Percentiles rank a stretch among this genome's conserved stretches.
Conservation (phyloP, 2,113 vertebrate genomes). For the Telmatochromis brachygnathus region DNA sequence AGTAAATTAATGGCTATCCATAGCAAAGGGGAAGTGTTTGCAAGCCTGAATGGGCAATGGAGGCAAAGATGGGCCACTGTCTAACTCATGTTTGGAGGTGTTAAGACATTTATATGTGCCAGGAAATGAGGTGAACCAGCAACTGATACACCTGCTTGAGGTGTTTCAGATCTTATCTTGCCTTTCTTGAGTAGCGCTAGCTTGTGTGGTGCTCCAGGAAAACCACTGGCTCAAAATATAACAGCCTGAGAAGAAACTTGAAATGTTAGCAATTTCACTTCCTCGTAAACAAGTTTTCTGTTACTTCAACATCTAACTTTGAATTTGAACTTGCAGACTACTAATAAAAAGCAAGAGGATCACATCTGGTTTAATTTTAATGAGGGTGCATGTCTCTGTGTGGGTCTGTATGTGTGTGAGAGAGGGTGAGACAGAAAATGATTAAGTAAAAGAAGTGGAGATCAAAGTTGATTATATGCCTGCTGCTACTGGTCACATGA, state of each 20-base stretch:
- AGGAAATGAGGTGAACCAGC: not conserved
- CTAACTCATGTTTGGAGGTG: conserved; percentile 2
- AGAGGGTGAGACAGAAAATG: not conserved
- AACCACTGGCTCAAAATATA: not conserved
- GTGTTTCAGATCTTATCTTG: not conserved
- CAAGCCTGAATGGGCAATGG: not conserved
- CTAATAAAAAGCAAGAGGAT: not conserved
- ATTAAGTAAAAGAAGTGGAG: not conserved
- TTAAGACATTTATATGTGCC: not conserved
- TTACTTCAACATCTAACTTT: not conserved
- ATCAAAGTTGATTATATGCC: not conserved
- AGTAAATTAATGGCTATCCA: conserved; percentile 57
- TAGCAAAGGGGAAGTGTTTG: conserved; percentile 6
- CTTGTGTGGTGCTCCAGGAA: not conserved
- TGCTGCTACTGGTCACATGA: not conserved
- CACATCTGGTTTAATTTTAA: conserved; percentile 2
- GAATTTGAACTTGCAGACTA: not conserved
- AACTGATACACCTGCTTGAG: not conserved
- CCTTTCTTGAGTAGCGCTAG: not conserved
- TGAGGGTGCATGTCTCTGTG: not conserved
- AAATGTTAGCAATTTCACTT: not conserved
- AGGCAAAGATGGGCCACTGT: not conserved
- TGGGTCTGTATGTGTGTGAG: not conserved
- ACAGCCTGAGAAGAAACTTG: not conserved
- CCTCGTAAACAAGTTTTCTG: not conserved